Percentiles rank a stretch among this genome's conserved stretches.
Conservation (phyloP, 1,140 invertebrate genomes). For the Bombus turneri region DNA sequence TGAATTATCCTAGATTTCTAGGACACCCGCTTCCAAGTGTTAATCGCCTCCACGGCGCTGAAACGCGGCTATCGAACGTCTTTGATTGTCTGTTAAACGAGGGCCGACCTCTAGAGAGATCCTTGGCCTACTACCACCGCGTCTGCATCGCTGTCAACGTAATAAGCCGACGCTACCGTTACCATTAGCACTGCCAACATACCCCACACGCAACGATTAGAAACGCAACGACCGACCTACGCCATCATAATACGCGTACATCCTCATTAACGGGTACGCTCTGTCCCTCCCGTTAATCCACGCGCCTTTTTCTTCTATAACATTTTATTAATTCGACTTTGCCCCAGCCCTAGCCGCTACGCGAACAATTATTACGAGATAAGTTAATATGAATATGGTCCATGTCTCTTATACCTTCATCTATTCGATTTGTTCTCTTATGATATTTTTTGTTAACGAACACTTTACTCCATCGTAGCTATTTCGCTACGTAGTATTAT, state of each 20-base stretch:
- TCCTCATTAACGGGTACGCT: conserved; percentile 74
- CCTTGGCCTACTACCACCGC: conserved; percentile 63
- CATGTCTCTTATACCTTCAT: too few species aligned
- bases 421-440: too few species aligned
- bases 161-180: conserved; percentile 49
- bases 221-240: conserved; percentile 65
- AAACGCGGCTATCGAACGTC: conserved; percentile 51
- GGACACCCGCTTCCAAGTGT: neutral
- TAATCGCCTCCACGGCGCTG: conserved; percentile 12
- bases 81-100: conserved; percentile 35
- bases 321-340: conserved; percentile 78
- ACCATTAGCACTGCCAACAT: conserved; percentile 58
- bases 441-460: too few species aligned
- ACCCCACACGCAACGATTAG: conserved; percentile 60
- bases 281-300: conserved; percentile 67
- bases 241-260: conserved; percentile 70
- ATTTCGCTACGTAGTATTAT: too few species aligned
- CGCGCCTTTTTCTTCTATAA: conserved; percentile 65
- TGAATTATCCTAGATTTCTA: conserved; percentile 42
- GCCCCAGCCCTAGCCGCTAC: conserved; percentile 21
- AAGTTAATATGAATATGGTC: neutral
- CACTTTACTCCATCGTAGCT: too few species aligned
- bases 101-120: conserved; percentile 38
- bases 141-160: conserved; percentile 47
- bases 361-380: neutral